A percentile compares a stretch with the other conserved stretches of the same genome.
These are phyloP conservation scores for Eupeodes luniger DNA, from an alignment of 2,888 invertebrate species.

Conservation along the genomic window DNA sequence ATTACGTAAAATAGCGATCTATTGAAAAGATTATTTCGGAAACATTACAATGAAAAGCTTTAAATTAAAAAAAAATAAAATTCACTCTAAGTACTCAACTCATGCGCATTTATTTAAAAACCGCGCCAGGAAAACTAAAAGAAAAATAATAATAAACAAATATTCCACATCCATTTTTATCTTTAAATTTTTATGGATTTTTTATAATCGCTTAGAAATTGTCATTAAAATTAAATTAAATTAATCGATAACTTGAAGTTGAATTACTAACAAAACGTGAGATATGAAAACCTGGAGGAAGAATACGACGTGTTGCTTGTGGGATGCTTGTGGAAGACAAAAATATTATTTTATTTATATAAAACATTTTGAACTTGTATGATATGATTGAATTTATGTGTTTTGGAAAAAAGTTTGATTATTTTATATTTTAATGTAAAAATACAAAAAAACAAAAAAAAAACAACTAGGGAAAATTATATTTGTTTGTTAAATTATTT, in stretches of 20 bases:
- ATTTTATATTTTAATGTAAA: constrained; percentile 41
- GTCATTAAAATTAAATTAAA: not conserved
- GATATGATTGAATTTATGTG: constrained; percentile 51
- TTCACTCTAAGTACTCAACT: not conserved
- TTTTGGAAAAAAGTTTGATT: constrained; percentile 18
- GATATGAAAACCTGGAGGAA: constrained; percentile 12
- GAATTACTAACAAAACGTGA: constrained; percentile 35
- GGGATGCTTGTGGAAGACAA: constrained; percentile 7
- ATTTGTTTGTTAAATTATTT: constrained; percentile 70
- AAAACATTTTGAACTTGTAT: constrained; percentile 20
- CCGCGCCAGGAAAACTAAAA: not conserved
- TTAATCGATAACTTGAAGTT: not conserved
- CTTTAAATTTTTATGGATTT: not conserved
- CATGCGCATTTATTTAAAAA: constrained; percentile 12
- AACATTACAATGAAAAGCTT: constrained; percentile 30
- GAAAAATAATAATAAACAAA: not conserved
- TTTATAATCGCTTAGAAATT: not conserved
- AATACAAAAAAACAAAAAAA: constrained; percentile 2
- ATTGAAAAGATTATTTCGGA: constrained; percentile 24
- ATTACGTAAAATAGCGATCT: constrained; percentile 1
- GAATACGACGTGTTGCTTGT: constrained; percentile 8
- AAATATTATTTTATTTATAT: constrained; percentile 7
- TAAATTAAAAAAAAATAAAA: constrained; percentile 4
- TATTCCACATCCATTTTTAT: constrained; percentile 9
- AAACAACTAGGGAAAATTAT: constrained; percentile 28